Evolutionary conservation across 2,888 invertebrate genomes (phyloP).

Genomic region (Tipula helvola): DNA sequence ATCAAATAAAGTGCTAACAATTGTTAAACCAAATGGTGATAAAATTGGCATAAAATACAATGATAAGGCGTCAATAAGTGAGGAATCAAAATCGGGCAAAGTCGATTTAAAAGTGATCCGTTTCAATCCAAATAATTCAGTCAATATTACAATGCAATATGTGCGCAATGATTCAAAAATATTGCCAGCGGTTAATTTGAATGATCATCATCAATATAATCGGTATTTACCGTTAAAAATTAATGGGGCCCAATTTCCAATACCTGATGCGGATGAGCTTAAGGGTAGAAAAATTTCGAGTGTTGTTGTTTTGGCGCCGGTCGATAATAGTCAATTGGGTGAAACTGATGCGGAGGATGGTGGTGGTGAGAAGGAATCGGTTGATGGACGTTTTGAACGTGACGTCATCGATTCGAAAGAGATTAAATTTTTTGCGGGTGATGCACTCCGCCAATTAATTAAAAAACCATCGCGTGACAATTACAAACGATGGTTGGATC

Average conservation of each 20-base stretch:
- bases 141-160: conserved; percentile 61
- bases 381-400: conserved; percentile 42
- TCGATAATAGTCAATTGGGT: conserved; percentile 46
- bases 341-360: conserved; percentile 17
- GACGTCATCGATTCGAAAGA: conserved; percentile 48
- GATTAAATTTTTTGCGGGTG: conserved; percentile 60
- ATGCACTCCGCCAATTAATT: conserved; percentile 59
- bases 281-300: conserved; percentile 67
- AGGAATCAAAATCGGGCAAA: conserved; percentile 29
- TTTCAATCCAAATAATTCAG: conserved; percentile 61
- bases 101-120: conserved; percentile 78
- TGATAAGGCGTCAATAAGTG: conserved; percentile 39
- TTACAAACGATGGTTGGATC: conserved; percentile 66
- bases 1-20: conserved; percentile 55
- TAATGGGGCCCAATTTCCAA: conserved; percentile 71
- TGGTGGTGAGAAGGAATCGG: conserved; percentile 16
- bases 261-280: conserved; percentile 64
- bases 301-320: conserved; percentile 74
- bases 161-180: conserved; percentile 59
- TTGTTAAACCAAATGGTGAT: conserved; percentile 51
- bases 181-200: conserved; percentile 60
- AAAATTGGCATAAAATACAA: conserved; percentile 37
- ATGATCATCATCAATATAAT: conserved; percentile 63
- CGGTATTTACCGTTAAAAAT: conserved; percentile 75
- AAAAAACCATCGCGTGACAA: conserved; percentile 65